Conservation (phyloP, 2,888 invertebrate species). For the Theodoxus fluviatilis region DNA sequence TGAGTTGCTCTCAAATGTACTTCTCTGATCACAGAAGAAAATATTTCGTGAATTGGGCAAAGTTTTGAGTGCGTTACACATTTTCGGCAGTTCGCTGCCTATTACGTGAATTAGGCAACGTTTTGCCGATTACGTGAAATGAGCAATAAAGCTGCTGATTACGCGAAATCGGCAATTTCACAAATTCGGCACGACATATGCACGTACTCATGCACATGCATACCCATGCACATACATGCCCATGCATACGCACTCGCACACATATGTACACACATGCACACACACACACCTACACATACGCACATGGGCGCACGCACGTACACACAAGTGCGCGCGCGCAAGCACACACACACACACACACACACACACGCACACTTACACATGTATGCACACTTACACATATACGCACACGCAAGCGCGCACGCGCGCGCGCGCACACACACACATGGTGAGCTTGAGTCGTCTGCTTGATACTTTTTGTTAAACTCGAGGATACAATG, state of each 20-base stretch:
- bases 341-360: neutral
- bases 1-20: too few relatives aligned
- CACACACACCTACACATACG: neutral
- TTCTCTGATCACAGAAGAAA: too few relatives aligned
- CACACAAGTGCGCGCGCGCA: neutral
- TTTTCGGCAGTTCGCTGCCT: too few relatives aligned
- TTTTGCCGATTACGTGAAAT: too few relatives aligned
- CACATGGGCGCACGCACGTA: neutral
- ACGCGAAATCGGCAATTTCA: slow-evolving; percentile 63
- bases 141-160: too few relatives aligned
- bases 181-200: slow-evolving; percentile 53
- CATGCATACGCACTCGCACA: neutral
- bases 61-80: too few relatives aligned
- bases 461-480: neutral
- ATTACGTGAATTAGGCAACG: too few relatives aligned
- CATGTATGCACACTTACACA: neutral
- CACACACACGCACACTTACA: neutral
- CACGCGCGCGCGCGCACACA: neutral
- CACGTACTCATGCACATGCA: slow-evolving; percentile 13
- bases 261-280: neutral
- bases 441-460: neutral
- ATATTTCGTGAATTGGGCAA: too few relatives aligned
- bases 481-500: neutral
- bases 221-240: slow-evolving; percentile 6
- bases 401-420: neutral